Percentiles rank a stretch among this genome's conserved stretches.
These are phyloP conservation scores for Platichthys flesus DNA, from an alignment of 2,113 vertebrate genomes.

Conservation along the genomic window DNA sequence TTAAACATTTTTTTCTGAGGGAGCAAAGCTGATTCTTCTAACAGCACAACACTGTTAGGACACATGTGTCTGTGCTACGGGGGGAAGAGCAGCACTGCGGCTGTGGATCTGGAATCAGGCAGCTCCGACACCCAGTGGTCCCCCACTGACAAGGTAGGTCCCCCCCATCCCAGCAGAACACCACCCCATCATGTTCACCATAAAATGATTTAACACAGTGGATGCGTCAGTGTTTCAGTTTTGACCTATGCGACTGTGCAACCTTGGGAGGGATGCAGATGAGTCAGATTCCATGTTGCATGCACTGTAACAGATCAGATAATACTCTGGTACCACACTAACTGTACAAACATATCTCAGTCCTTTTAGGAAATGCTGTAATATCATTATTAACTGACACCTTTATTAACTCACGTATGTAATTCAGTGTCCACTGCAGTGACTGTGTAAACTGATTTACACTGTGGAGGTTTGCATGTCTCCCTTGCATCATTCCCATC, in stretches of 20 bases:
- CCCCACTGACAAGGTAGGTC: conserved; percentile 49
- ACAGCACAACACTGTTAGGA: conserved; percentile 35
- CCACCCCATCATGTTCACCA: background rate
- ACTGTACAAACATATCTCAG: background rate
- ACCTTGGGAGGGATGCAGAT: conserved; percentile 36
- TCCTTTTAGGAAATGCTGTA: too few relatives aligned
- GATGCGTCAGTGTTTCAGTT: conserved; percentile 24
- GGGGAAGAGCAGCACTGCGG: conserved; percentile 64
- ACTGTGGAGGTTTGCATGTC: too few relatives aligned
- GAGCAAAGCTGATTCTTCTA: background rate
- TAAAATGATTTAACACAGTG: background rate
- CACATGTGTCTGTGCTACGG: conserved; percentile 56
- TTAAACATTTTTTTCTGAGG: conserved; percentile 5
- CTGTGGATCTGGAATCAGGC: conserved; percentile 54
- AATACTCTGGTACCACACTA: background rate
- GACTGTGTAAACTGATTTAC: background rate
- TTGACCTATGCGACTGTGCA: background rate
- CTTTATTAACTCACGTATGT: background rate
- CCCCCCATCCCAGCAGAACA: conserved; percentile 9
- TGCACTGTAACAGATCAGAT: conserved; percentile 6
- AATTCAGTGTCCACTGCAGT: background rate
- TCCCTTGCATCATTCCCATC: background rate
- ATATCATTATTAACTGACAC: too few relatives aligned
- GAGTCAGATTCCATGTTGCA: conserved; percentile 20
- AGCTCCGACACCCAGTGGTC: conserved; percentile 42